Percentiles rank a stretch among this genome's conserved stretches.
These are phyloP conservation scores for Ormyrus thymus DNA, from an alignment of 2,888 invertebrate genomes.

Conservation along the genomic window DNA sequence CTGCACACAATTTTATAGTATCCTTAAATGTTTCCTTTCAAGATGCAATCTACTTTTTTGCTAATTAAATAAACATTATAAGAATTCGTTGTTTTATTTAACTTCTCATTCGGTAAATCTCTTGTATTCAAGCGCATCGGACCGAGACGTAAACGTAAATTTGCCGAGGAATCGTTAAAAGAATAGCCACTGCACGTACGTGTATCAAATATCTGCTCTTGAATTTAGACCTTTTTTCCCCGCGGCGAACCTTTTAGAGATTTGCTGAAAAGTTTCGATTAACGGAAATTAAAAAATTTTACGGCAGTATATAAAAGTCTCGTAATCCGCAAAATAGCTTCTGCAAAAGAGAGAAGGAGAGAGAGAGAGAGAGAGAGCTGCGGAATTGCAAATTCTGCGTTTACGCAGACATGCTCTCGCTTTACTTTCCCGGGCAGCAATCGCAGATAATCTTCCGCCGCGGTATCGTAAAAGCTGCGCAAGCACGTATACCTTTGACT, in stretches of 20 bases:
- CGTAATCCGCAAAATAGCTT: constrained; percentile 10
- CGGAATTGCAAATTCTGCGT: too few relatives aligned
- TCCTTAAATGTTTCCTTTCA: constrained; percentile 5
- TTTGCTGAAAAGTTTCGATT: constrained; percentile 5
- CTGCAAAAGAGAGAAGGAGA: neutral
- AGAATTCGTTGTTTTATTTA: neutral
- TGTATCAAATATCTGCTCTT: too few relatives aligned
- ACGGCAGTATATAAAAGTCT: neutral
- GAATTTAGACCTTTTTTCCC: neutral
- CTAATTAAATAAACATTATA: constrained; percentile 9
- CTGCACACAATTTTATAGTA: neutral
- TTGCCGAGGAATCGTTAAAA: too few relatives aligned
- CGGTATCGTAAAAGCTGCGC: constrained; percentile 29
- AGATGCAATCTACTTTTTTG: neutral
- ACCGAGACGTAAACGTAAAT: neutral
- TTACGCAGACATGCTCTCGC: too few relatives aligned
- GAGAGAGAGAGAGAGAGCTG: too few relatives aligned
- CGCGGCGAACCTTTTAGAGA: neutral
- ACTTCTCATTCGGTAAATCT: neutral
- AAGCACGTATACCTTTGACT: neutral
- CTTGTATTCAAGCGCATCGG: neutral
- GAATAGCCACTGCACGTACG: neutral
- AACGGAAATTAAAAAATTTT: constrained; percentile 17
- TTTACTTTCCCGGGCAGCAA: neutral
- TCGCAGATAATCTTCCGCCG: constrained; percentile 35